These are phyloP conservation scores for Vidua macroura DNA, from an alignment of 2,113 vertebrate genomes.

Conservation along the genomic window DNA sequence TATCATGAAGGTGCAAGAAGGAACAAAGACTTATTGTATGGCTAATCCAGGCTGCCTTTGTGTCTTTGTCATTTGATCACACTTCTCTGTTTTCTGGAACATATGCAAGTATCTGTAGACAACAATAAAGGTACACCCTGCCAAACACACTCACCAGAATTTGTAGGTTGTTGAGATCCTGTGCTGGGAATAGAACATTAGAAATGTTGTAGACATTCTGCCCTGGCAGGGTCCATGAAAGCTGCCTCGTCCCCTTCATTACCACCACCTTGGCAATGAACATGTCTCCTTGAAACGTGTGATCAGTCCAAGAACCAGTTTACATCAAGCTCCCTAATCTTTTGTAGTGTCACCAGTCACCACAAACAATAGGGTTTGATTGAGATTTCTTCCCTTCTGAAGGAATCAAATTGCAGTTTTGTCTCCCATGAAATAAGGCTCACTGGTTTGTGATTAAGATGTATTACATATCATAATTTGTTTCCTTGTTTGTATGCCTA, in stretches of 20 bases:
- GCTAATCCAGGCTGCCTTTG: not conserved
- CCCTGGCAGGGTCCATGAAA: not conserved
- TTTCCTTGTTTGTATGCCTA: constrained; percentile 37
- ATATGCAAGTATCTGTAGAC: not conserved
- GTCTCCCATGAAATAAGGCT: constrained; percentile 16
- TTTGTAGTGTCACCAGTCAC: constrained; percentile 35
- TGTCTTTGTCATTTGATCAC: not conserved
- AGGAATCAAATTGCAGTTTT: constrained; percentile 51
- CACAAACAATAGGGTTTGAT: constrained; percentile 58
- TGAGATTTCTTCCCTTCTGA: constrained; percentile 52
- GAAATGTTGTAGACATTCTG: not conserved
- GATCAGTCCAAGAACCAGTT: not conserved
- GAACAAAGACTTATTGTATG: not conserved
- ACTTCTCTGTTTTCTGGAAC: not conserved
- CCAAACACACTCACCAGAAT: not conserved
- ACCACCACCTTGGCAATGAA: not conserved
- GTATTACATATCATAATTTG: not conserved
- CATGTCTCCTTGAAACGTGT: not conserved
- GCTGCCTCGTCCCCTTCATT: not conserved
- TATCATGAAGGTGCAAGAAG: not conserved
- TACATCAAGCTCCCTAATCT: not conserved
- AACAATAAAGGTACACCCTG: not conserved
- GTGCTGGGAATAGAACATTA: not conserved
- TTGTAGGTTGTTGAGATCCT: not conserved
- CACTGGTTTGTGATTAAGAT: constrained; percentile 43